Evolutionary conservation across 2,888 invertebrate genomes (phyloP), one percentile per base, ranked within the genome.

Genomic region (Drosophila diplacantha): DNA sequence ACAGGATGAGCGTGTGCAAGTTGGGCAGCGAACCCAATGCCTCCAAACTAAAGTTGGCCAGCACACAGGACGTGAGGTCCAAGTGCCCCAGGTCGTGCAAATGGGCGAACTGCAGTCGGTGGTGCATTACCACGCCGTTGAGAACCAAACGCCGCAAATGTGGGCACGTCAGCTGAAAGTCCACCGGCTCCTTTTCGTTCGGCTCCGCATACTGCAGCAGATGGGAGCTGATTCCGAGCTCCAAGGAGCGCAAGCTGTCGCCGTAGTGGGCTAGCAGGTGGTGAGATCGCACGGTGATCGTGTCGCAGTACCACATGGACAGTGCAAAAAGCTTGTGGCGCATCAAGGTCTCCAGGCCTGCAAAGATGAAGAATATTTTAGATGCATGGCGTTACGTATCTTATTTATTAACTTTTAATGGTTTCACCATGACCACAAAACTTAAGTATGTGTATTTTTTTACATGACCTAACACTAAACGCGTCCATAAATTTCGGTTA

Each of bases 1-100:
- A 95, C 46, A 98, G 89, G 71, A 95, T 92, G 16, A 98, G 89
- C 3, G 93, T 93, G 22, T 91, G 90, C 71, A 98, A 89, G 81
- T 93, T 91, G 31, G 91, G 90, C 73, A 96, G 88, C 71, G 91
- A 90, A 53, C 90, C 89, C 29, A 94, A 73, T 3, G 86, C 84
- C 60, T 88, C 86, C 61, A 88, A 75, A 53, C 85, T 87, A 58
- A 89, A 89, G 69, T 87, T 87, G n/a, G 85, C 86, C 69, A 88
- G 76, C 64, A 85, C 83, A 64, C 88, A 89, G 38, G 87, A 87
- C 32, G 88, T 88, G 64, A 88, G 83, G 73, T 88, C 88, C 61
- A 88, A 81, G 72, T 88, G 86, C 20, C 81, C 85, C 56, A 87
- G 72, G 49, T 87, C 86, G 60, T 82, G 83, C 54, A 87, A 71